Base-by-base conservation (phyloP, 2,797 vertebrate genomes). In the Macropus fuliginosus region DNA sequence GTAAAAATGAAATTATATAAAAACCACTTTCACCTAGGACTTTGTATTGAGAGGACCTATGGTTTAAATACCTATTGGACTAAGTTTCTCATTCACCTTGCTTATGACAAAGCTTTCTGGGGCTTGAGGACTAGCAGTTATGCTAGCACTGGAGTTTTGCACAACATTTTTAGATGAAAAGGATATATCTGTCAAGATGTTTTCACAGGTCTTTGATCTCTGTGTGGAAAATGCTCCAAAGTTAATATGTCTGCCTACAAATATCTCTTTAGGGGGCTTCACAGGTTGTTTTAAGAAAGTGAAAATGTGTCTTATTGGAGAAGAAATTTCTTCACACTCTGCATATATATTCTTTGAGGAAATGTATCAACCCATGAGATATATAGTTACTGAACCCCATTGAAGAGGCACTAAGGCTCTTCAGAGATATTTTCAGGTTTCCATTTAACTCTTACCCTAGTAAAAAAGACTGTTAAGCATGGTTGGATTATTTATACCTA, bases 171-270 rank as follows among this genome's bases (percentile, higher is more conserved):
- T 93, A 94, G 89, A 96, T 96, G 57, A 97, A 97, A 97, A 54
- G 12, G 54, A 87, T 74, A 0, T n/a, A 93, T 93, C 89, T 97
- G 50, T 95, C 93, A 95, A 54, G 92, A 93, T 31, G 11, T 16
- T 94, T 95, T 92, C 90, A 93, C 31, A 95, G 93, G 14, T 93
- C 31, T 95, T 95, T 97, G 93, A 97, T 96, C 90, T 97, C 21
- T 52, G 50, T 92, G 1, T 54, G 54, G 13, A 93, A 93, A 9
- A 54, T 50, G 24, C 24, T 94, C 31, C 62, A 89, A 91, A 90
- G 46, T 92, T 94, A 92, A 91, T 95, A 91, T 55, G 54, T n/a
- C 55, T 95, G 91, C 55, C 24, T 93, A 34, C 10, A 95, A 93
- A 94, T 91, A 89, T 93, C 2, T 96, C 31, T 96, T 96, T 89